A percentile compares a stretch with the other conserved stretches of the same genome.
Conservation (phyloP, 1,140 invertebrate species). For the Pseudomyrmex cubaensis region DNA sequence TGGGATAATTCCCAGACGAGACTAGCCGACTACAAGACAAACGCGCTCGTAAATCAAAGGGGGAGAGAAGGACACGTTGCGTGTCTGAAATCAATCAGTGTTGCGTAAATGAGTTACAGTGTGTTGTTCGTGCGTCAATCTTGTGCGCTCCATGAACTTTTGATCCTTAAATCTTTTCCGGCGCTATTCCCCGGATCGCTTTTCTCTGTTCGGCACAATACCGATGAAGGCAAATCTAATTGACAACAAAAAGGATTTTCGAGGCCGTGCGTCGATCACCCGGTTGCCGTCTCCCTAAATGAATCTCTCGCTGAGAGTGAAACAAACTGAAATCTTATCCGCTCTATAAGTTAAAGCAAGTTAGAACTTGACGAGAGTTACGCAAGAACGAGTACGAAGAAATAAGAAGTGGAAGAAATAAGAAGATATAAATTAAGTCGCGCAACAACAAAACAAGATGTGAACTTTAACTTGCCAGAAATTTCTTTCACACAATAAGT, state of each 20-base stretch:
- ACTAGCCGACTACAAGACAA: background rate
- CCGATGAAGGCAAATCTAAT: conserved; percentile 35
- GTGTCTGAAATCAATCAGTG: conserved; percentile 34
- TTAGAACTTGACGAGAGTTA: background rate
- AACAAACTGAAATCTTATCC: conserved; percentile 2
- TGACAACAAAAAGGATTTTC: conserved; percentile 15
- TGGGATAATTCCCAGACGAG: conserved; percentile 14
- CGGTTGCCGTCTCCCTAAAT: background rate
- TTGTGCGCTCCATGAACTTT: conserved; percentile 1
- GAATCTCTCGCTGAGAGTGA: conserved; percentile 2
- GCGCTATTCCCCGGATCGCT: background rate
- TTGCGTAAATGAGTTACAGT: conserved; percentile 41
- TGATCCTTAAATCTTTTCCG: conserved; percentile 12
- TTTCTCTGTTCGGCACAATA: background rate
- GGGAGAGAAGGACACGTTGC: background rate
- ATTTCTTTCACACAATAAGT: background rate
- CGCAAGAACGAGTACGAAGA: background rate
- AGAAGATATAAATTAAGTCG: background rate
- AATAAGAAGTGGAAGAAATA: background rate
- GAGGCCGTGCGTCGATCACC: background rate
- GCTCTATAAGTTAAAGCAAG: background rate
- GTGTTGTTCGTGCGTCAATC: conserved; percentile 12
- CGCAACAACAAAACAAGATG: background rate
- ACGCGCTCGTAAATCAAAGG: conserved; percentile 39
- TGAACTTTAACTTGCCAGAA: no score